Evolutionary conservation across 2,797 vertebrate species (phyloP), one percentile per base, ranked within the genome.

Genomic region (Clarias pachynema): DNA sequence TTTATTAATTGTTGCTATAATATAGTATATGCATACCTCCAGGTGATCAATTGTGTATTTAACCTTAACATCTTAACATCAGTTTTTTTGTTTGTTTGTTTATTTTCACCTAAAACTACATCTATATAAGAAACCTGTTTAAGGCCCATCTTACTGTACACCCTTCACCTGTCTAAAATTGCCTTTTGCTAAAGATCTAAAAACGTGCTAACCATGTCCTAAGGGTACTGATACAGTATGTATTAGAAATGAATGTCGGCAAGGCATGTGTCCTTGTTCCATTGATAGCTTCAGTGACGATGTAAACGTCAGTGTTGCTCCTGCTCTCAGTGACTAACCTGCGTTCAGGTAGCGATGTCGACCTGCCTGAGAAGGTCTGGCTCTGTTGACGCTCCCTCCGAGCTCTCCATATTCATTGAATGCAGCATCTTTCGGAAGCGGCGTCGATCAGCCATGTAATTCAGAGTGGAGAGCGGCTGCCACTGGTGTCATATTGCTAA

Each of bases 401-500:
- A 80, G 75, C 73, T 80, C 87, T 89, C 77, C 88, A 84, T 89
- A 88, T 89, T 88, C 86, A 89, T 90, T 86, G 87, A 88, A 87
- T 82, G 86, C 49, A 4, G 89, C 66, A 78, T 83, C 86, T 89
- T 86, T 78, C 78, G 56, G 87, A 92, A 84, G 85, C 78, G 57
- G 86, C 85, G 84, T 88, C 90, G 86, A 89, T 90, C 91, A 90
- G 87, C 91, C 79, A 79, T 89, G 88, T 88, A 89, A 92, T 90
- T 89, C 80, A 34, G 60, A 83, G 83, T 79, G 84, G 86, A 89
- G 84, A 86, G 87, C 37, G 84, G 68, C 84, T 86, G 86, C 84
- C 70, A 69, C 81, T 78, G 68, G 87, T 92, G 89, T 92, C 91
- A 92, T 81, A 92, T 87, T 91, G 90, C 92, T 91, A 92, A 92